Evolutionary conservation across 2,113 vertebrate genomes (phyloP).

Genomic region (Cacatua alba): DNA sequence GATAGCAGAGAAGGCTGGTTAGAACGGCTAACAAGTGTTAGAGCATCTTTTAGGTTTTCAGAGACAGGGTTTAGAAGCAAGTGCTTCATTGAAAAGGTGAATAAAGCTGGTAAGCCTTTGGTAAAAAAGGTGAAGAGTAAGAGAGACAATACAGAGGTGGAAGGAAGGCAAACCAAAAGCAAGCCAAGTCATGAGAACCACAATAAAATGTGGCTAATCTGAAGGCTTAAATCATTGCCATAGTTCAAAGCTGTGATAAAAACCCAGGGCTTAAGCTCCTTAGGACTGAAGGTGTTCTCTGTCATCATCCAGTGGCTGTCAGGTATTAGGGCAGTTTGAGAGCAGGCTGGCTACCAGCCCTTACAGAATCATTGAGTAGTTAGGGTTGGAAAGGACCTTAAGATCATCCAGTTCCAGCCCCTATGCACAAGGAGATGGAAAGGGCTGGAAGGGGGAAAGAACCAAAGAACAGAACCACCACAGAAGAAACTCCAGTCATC

Average conservation of each 20-base stretch:
- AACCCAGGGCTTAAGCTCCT: neutral
- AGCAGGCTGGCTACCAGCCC: neutral
- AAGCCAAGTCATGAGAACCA: neutral
- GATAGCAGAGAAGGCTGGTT: constrained; percentile 75
- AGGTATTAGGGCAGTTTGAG: neutral
- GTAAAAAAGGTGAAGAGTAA: neutral
- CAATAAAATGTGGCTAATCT: neutral
- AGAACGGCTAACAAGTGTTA: constrained; percentile 60
- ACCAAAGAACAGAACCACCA: neutral
- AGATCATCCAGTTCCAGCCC: neutral
- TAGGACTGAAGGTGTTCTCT: neutral
- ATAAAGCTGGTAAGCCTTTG: neutral
- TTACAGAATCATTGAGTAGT: neutral
- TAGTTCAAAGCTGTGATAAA: neutral
- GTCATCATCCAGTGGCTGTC: neutral
- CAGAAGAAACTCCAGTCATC: neutral
- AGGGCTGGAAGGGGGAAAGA: neutral
- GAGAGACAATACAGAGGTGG: neutral
- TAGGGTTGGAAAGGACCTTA: neutral
- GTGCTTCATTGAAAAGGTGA: neutral
- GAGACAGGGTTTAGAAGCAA: neutral
- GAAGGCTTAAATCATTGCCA: neutral
- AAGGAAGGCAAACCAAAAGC: neutral
- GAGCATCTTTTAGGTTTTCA: neutral
- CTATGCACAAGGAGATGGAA: neutral